A percentile compares a stretch with the other conserved stretches of the same genome.
These are phyloP conservation scores for Rhegmatorhina hoffmannsi DNA, from an alignment of 2,113 vertebrate species.

Conservation along the genomic window DNA sequence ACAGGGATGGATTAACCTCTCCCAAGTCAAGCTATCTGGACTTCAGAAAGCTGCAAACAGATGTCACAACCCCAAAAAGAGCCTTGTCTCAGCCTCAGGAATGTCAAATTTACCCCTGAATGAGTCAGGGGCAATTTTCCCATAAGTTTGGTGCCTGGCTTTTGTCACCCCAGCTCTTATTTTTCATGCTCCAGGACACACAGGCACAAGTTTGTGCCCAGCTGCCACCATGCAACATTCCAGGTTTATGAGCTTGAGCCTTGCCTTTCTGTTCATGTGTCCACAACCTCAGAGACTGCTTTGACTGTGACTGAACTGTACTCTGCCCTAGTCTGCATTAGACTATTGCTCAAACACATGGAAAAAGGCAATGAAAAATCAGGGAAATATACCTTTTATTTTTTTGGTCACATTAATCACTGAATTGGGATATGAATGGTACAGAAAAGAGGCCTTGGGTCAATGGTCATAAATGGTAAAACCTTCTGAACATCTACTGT, in stretches of 20 bases:
- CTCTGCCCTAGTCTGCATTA: rapidly evolving
- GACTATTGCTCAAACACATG: background rate
- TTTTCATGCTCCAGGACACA: background rate
- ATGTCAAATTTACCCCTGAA: background rate
- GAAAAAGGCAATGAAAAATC: rapidly evolving
- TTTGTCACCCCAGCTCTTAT: background rate
- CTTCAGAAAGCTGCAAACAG: constrained; percentile 32
- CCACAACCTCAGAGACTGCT: background rate
- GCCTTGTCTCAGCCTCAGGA: background rate
- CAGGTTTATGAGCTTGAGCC: background rate
- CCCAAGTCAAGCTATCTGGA: background rate
- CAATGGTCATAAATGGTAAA: background rate
- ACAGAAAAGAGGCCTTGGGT: background rate
- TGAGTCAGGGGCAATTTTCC: background rate
- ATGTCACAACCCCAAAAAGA: background rate
- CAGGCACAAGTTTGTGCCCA: background rate
- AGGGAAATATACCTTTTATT: background rate
- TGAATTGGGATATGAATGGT: background rate
- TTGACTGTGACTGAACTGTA: background rate
- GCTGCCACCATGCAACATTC: background rate
- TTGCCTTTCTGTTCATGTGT: background rate
- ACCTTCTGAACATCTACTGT: background rate
- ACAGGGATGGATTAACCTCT: background rate
- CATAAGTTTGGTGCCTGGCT: background rate
- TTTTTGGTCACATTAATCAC: background rate